These are phyloP conservation scores for Dilophus febrilis DNA, from an alignment of 2,888 invertebrate genomes.

Conservation along the genomic window DNA sequence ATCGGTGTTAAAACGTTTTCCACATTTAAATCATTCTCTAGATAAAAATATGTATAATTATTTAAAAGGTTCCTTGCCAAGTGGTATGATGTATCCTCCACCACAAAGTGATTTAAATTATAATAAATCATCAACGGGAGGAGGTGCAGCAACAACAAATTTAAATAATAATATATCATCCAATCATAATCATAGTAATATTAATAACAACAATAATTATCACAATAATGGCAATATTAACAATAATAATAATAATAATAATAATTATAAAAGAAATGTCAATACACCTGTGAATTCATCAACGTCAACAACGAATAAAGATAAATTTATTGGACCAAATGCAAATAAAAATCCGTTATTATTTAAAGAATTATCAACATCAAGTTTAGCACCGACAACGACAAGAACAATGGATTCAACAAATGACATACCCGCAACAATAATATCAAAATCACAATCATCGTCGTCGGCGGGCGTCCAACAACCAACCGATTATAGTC, in stretches of 20 bases:
- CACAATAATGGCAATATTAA: too few relatives aligned
- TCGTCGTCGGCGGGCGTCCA: background rate
- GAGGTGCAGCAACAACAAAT: too few relatives aligned
- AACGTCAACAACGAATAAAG: background rate
- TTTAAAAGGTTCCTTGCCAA: background rate
- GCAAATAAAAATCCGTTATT: slow-evolving; percentile 3
- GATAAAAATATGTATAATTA: background rate
- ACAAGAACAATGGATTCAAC: background rate
- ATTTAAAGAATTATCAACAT: slow-evolving; percentile 1
- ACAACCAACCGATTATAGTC: background rate
- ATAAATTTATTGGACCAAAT: slow-evolving; percentile 4
- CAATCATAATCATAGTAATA: too few relatives aligned
- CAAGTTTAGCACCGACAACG: background rate
- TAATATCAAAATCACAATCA: background rate
- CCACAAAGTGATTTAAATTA: too few relatives aligned
- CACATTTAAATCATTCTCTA: background rate
- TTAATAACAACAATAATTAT: too few relatives aligned
- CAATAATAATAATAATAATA: too few relatives aligned
- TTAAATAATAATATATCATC: too few relatives aligned
- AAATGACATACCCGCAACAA: background rate
- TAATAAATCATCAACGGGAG: too few relatives aligned
- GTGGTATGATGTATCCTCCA: too few relatives aligned
- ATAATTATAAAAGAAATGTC: too few relatives aligned
- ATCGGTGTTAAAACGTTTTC: background rate
- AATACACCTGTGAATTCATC: too few relatives aligned